Conservation (phyloP, 2,797 vertebrate species). For the Otus scops region DNA sequence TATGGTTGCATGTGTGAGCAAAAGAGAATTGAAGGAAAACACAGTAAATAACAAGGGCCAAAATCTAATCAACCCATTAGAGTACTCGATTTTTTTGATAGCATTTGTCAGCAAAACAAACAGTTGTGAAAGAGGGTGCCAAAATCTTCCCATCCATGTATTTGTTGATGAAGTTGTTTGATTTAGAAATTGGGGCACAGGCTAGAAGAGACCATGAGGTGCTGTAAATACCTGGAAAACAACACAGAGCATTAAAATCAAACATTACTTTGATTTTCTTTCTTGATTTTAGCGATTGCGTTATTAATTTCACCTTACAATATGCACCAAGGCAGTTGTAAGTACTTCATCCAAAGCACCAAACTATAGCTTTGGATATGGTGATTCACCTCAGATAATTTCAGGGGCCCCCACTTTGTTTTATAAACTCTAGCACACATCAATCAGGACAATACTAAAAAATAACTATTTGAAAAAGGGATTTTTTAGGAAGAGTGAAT, state of each 20-base stretch:
- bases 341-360: background rate
- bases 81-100: rapidly evolving
- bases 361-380: background rate
- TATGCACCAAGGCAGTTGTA: background rate
- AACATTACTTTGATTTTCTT: background rate
- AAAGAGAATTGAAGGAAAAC: background rate
- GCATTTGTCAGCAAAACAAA: background rate
- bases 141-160: background rate
- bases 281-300: background rate
- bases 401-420: background rate
- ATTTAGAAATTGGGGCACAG: background rate
- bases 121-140: background rate
- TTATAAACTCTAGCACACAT: background rate
- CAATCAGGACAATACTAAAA: background rate
- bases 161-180: background rate
- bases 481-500: background rate
- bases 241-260: background rate
- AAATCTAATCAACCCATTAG: background rate
- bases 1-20: background rate
- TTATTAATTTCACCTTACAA: background rate
- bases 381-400: background rate
- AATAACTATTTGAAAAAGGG: background rate
- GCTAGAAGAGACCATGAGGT: background rate
- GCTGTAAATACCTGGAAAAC: background rate
- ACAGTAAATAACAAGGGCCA: background rate